These are phyloP conservation scores for Rhinophrynus dorsalis DNA, from an alignment of 2,797 vertebrate species.

Conservation along the genomic window DNA sequence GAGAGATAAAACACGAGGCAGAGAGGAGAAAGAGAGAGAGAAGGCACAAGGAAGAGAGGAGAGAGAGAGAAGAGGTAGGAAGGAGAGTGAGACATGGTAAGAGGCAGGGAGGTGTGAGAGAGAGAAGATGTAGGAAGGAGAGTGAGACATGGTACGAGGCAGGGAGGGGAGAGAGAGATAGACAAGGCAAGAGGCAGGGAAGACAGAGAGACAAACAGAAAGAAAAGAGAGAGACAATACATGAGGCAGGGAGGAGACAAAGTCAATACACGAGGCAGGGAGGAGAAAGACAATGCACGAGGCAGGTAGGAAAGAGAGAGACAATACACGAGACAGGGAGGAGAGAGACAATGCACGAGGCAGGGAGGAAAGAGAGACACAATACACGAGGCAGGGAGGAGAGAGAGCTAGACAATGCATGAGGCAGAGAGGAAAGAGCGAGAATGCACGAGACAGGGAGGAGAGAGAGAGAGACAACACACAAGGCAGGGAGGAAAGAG, in stretches of 20 bases:
- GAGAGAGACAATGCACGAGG: no score
- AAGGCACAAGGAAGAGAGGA: no score
- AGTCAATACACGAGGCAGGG: neutral
- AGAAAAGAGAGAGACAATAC: neutral
- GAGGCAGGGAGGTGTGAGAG: neutral
- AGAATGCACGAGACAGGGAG: neutral
- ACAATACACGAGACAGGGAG: no score
- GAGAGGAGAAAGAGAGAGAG: no score
- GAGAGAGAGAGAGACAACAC: no score
- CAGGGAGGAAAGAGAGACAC: neutral
- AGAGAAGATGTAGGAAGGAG: neutral
- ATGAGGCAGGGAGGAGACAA: no score
- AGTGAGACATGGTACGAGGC: neutral
- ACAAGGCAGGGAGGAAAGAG: no score
- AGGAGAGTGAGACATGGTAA: neutral
- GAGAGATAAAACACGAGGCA: no score
- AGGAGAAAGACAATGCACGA: no score
- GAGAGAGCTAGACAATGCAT: neutral
- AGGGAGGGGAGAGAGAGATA: neutral
- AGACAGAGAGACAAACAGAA: no score
- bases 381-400: no score
- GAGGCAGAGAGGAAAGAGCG: neutral
- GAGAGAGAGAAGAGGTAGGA: no score
- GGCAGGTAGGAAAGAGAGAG: neutral
- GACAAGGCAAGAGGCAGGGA: neutral